Percentiles rank a stretch among this genome's conserved stretches.
Conservation (phyloP, 2,888 invertebrate genomes). For the Phaedon cochleariae region DNA sequence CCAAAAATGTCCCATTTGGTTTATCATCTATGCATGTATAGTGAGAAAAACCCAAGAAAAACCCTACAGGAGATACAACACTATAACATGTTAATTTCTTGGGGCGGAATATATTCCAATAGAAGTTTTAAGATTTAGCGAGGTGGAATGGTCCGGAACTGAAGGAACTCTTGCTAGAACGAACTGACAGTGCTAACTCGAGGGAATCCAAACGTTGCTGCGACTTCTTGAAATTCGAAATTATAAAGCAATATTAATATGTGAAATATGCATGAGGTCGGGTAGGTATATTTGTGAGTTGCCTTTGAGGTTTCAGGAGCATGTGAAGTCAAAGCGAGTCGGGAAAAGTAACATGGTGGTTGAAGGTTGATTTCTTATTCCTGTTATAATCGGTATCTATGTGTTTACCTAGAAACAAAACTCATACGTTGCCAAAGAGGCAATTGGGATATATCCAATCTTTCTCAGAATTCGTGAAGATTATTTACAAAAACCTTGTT, state of each 20-base stretch:
- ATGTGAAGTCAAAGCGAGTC: background rate
- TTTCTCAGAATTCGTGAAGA: too few species aligned
- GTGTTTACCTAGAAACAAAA: too few species aligned
- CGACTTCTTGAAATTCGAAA: background rate
- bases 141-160: background rate
- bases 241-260: background rate
- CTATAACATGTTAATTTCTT: background rate
- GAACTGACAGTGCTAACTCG: background rate
- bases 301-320: background rate
- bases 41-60: too few species aligned
- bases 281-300: background rate
- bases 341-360: too few species aligned
- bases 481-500: too few species aligned
- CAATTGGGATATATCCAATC: too few species aligned
- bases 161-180: background rate
- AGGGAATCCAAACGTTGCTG: background rate
- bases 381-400: too few species aligned
- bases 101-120: background rate
- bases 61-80: too few species aligned
- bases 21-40: too few species aligned
- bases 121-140: background rate
- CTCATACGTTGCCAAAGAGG: too few species aligned
- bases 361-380: too few species aligned
- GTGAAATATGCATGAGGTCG: background rate
- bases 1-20: too few species aligned